Conservation (phyloP, 2,888 invertebrate genomes). For the Drosophila hamatofila region DNA sequence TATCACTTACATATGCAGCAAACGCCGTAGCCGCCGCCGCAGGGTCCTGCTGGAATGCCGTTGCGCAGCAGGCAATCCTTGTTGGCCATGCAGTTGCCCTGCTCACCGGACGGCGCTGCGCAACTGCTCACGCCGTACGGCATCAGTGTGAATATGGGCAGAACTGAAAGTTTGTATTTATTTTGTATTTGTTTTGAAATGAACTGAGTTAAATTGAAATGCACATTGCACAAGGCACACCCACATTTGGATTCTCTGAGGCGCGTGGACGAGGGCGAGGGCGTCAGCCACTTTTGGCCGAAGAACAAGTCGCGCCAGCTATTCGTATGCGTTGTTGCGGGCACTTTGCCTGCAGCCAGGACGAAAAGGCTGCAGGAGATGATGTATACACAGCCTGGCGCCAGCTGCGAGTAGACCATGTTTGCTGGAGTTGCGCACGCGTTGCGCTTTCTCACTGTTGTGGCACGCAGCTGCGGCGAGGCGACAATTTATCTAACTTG, state of each 20-base stretch:
- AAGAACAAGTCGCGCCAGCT: conserved; percentile 84
- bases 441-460: conserved; percentile 45
- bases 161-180: conserved; percentile 86
- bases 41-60: conserved; percentile 91
- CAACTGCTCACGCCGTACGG: conserved; percentile 92
- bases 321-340: conserved; percentile 47
- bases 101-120: conserved; percentile 90
- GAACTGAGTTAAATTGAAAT: conserved; percentile 11
- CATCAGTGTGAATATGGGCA: conserved; percentile 92
- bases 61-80: conserved; percentile 90
- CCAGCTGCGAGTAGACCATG: conserved; percentile 23
- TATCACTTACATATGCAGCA: conserved; percentile 84
- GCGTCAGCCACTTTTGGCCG: conserved; percentile 77
- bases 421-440: conserved; percentile 44
- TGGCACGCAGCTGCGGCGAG: conserved; percentile 62
- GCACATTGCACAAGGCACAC: conserved; percentile 42
- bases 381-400: conserved; percentile 17
- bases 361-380: conserved; percentile 32
- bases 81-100: conserved; percentile 91
- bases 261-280: conserved; percentile 43
- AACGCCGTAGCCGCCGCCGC: conserved; percentile 87
- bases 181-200: neutral
- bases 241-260: conserved; percentile 78
- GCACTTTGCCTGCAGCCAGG: conserved; percentile 56
- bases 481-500: conserved; percentile 74